Evolutionary conservation across 1,140 invertebrate genomes (phyloP).

Genomic region (Drosophila hydei): DNA sequence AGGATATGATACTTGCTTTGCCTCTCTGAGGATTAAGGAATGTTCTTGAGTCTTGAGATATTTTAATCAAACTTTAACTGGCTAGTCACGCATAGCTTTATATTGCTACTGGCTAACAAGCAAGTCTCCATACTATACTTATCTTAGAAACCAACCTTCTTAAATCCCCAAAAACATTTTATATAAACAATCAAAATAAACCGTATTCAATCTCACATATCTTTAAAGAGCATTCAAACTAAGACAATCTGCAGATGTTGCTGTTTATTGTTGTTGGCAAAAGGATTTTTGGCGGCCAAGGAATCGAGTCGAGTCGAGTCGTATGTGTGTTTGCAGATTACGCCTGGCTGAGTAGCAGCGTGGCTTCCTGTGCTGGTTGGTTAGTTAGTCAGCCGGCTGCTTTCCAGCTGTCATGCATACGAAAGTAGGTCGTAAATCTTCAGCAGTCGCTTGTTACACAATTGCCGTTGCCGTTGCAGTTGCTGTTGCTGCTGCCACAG

Average conservation of each 20-base stretch:
- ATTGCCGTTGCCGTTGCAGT: slow-evolving; percentile 31
- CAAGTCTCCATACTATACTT: no score
- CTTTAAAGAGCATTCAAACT: no score
- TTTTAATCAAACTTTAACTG: no score
- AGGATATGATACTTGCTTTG: no score
- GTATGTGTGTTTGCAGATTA: slow-evolving; percentile 15
- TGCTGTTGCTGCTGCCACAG: slow-evolving; percentile 24
- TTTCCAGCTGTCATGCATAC: slow-evolving; percentile 77
- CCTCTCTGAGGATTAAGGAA: no score
- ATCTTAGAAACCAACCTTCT: no score
- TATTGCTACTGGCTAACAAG: no score
- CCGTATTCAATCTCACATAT: no score
- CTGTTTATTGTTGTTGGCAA: slow-evolving; percentile 9
- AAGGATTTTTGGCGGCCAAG: slow-evolving; percentile 30
- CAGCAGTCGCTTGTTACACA: slow-evolving; percentile 43
- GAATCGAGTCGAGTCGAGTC: slow-evolving; percentile 1
- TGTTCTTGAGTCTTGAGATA: no score
- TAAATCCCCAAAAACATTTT: no score
- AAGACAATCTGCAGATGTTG: not conserved
- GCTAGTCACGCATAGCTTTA: no score
- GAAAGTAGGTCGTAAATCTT: slow-evolving; percentile 80
- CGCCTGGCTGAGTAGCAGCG: slow-evolving; percentile 21
- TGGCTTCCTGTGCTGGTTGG: slow-evolving; percentile 37
- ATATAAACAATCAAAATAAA: no score
- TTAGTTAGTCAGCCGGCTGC: slow-evolving; percentile 70